Evolutionary conservation across 2,113 vertebrate genomes (phyloP).

Genomic region (Hyperopisus bebe): DNA sequence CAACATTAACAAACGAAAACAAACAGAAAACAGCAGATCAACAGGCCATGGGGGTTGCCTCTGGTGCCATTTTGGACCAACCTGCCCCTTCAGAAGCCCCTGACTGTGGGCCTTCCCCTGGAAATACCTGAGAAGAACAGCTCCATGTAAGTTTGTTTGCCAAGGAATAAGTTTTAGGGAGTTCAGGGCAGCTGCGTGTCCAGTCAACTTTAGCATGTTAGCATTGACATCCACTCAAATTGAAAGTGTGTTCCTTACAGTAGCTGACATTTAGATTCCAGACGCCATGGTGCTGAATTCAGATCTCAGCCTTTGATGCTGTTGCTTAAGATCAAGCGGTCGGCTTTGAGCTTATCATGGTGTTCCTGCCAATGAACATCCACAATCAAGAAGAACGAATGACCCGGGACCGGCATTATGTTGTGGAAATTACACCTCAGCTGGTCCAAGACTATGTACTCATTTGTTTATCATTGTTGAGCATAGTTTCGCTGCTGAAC

Average conservation of each 20-base stretch:
- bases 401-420: slow-evolving; percentile 67
- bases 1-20: too few relatives aligned
- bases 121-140: slow-evolving; percentile 91
- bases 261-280: neutral
- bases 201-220: neutral
- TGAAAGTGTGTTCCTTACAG: neutral
- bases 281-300: too few relatives aligned
- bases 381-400: slow-evolving; percentile 83
- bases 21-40: too few relatives aligned
- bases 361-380: slow-evolving; percentile 94
- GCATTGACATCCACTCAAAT: neutral
- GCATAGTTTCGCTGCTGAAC: neutral
- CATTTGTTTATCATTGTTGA: neutral
- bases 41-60: too few relatives aligned
- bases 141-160: slow-evolving; percentile 59
- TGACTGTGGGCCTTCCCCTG: slow-evolving; percentile 85
- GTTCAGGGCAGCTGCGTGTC: neutral
- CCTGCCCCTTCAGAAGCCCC: slow-evolving; percentile 81
- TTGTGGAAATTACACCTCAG: slow-evolving; percentile 47
- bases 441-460: too few relatives aligned
- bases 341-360: slow-evolving; percentile 59
- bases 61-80: too few relatives aligned
- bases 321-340: neutral
- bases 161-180: neutral
- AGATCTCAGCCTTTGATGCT: neutral